Conservation (phyloP, 2,113 vertebrate species). For the Chaetodon trifascialis region DNA sequence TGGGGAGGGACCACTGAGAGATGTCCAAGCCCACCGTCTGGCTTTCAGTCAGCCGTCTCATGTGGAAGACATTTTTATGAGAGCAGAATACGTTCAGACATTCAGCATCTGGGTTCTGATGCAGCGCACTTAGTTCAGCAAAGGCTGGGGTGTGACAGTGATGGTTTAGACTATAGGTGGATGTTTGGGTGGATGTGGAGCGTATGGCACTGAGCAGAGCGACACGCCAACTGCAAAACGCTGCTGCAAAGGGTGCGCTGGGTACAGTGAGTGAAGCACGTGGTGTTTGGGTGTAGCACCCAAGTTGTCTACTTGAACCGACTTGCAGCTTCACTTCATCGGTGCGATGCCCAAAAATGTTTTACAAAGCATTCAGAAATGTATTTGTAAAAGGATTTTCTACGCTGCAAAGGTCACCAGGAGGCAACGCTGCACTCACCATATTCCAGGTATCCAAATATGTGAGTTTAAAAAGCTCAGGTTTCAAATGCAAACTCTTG, state of each 20-base stretch:
- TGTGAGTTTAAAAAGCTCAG: background rate
- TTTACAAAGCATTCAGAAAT: background rate
- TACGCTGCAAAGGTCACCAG: background rate
- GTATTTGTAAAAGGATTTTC: too few species aligned
- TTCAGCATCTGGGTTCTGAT: background rate
- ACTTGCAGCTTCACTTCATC: background rate
- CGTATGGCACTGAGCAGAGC: too few species aligned
- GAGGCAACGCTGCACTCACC: background rate
- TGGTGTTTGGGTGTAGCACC: background rate
- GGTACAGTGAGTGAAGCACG: background rate
- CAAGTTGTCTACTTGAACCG: background rate
- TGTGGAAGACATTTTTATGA: constrained; percentile 36
- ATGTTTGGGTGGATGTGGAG: background rate
- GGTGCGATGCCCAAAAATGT: background rate
- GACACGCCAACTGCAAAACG: background rate
- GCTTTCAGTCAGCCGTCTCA: constrained; percentile 7
- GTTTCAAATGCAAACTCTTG: background rate
- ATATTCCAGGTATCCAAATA: background rate
- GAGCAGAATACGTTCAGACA: background rate
- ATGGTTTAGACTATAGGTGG: background rate
- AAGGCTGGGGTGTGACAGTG: background rate
- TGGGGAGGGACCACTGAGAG: constrained; percentile 12
- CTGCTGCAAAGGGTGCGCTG: background rate
- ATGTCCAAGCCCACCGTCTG: constrained; percentile 12
- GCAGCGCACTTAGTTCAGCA: background rate